Evolutionary conservation across 2,113 vertebrate species (phyloP).

Genomic region (Eptatretus burgeri): DNA sequence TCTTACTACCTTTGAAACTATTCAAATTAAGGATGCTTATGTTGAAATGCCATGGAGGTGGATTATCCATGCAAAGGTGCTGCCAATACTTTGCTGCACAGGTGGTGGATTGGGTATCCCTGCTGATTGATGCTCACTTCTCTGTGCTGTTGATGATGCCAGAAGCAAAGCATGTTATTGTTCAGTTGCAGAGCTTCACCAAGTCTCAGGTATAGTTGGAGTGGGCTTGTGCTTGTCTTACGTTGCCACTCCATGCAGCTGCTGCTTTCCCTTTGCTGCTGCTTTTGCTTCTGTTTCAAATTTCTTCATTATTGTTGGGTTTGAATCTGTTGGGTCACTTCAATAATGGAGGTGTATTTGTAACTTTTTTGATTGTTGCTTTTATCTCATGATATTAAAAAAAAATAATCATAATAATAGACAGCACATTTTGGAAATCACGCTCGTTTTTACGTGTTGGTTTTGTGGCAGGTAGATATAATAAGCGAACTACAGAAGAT

Average conservation of each 20-base stretch:
- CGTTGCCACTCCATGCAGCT: neutral
- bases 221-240: neutral
- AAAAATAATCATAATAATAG: no score
- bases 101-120: constrained; percentile 79
- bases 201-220: constrained; percentile 34
- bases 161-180: constrained; percentile 39
- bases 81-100: constrained; percentile 13
- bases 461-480: no score
- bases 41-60: neutral
- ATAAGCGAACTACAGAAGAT: no score
- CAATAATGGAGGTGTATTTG: neutral
- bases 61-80: neutral
- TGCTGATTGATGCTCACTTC: constrained; percentile 69
- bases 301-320: neutral
- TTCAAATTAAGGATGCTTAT: neutral
- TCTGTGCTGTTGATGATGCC: constrained; percentile 57
- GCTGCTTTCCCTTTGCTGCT: neutral
- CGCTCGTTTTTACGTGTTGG: no score
- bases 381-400: no score
- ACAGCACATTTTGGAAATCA: no score
- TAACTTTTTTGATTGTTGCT: no score
- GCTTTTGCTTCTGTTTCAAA: neutral
- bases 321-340: neutral
- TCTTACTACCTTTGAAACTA: neutral
- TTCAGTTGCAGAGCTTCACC: constrained; percentile 40